Conservation (phyloP, 2,797 vertebrate genomes). For the Vespertilio murinus region DNA sequence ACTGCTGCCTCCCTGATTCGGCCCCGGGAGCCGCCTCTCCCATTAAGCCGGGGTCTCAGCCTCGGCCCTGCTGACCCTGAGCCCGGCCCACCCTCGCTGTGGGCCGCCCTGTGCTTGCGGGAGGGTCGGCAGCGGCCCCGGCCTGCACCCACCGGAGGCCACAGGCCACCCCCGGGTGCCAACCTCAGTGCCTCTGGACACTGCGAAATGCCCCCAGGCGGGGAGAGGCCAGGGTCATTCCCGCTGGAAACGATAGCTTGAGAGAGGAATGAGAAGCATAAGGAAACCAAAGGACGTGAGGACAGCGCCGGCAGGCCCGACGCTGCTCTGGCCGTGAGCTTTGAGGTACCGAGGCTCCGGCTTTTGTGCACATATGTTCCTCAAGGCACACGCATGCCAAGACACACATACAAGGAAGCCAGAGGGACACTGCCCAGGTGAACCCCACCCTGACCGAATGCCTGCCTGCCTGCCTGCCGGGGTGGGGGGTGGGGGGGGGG, state of each 20-base stretch:
- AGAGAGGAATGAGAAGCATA: neutral
- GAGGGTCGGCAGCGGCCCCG: neutral
- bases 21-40: accelerated
- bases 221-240: neutral
- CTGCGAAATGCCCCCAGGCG: no score
- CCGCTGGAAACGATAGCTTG: neutral
- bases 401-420: neutral
- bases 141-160: neutral
- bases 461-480: neutral
- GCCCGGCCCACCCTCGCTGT: accelerated
- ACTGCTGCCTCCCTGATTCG: no score
- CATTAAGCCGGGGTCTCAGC: neutral
- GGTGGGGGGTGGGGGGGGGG: no score
- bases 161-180: neutral
- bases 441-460: accelerated
- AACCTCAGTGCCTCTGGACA: neutral
- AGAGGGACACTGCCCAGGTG: accelerated
- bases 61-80: accelerated
- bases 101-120: no score
- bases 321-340: neutral
- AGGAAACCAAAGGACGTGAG: no score
- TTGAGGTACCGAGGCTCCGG: neutral
- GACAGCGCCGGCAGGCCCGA: accelerated
- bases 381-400: neutral
- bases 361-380: neutral